Evolutionary conservation across 2,113 vertebrate genomes (phyloP).

Genomic region (Orthochromis indermauri): DNA sequence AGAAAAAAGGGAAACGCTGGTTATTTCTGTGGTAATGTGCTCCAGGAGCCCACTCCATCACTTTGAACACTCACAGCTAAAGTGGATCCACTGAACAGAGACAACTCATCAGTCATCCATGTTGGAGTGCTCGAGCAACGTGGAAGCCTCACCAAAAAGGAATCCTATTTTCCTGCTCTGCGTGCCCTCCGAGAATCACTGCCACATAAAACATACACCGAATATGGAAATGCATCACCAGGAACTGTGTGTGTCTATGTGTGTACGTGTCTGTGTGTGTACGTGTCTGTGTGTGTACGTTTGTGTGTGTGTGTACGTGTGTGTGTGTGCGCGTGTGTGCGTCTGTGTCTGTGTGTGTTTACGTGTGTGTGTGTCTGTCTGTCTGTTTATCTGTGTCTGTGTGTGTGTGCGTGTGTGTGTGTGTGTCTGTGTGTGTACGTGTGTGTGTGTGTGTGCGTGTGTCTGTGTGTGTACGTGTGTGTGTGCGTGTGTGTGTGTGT

Average conservation of each 20-base stretch:
- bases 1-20: background rate
- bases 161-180: background rate
- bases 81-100: background rate
- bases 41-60: background rate
- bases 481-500: accelerated
- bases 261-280: accelerated
- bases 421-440: accelerated
- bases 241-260: accelerated
- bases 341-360: accelerated
- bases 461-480: accelerated
- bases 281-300: accelerated
- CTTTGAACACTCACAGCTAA: background rate
- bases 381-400: accelerated
- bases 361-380: accelerated
- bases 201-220: background rate
- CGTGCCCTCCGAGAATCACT: background rate
- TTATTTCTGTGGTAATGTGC: background rate
- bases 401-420: accelerated
- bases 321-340: accelerated
- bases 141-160: background rate
- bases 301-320: accelerated
- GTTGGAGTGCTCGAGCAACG: background rate
- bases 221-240: background rate
- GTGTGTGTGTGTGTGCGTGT: accelerated
- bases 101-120: background rate